phyloP scores from a whole-genome alignment of 2,888 invertebrate genomes.

The Trissolcus japonicus region DNA sequence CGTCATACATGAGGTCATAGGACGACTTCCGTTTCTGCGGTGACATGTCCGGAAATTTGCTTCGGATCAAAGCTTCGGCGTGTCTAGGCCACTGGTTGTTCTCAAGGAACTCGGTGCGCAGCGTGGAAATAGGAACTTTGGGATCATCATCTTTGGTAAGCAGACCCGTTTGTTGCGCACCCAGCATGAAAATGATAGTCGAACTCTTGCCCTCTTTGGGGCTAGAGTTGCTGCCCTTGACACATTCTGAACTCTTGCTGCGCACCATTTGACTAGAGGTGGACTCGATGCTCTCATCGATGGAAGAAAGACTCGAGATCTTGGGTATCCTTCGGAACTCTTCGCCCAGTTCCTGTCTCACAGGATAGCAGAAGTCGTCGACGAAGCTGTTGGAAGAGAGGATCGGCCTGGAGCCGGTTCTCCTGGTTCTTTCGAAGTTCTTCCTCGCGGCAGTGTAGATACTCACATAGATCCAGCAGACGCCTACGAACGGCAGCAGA shows the following conservation, averaged over 20 bases:
- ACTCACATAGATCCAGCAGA: slow-evolving; percentile 85
- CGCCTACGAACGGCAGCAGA: slow-evolving; percentile 79
- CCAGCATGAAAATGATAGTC: slow-evolving; percentile 71
- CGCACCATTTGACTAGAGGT: slow-evolving; percentile 64
- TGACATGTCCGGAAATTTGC: slow-evolving; percentile 60
- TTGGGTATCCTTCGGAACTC: slow-evolving; percentile 71
- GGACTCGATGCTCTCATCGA: slow-evolving; percentile 73
- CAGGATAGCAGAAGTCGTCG: slow-evolving; percentile 67
- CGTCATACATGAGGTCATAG: slow-evolving; percentile 68
- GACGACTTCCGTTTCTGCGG: slow-evolving; percentile 65
- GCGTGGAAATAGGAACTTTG: slow-evolving; percentile 66
- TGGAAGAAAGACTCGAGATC: slow-evolving; percentile 74
- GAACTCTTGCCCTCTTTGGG: slow-evolving; percentile 10
- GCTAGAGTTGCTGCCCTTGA: slow-evolving; percentile 4
- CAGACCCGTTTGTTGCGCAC: slow-evolving; percentile 59
- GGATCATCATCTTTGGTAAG: slow-evolving; percentile 63
- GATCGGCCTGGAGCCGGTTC: slow-evolving; percentile 72
- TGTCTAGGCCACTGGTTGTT: slow-evolving; percentile 37
- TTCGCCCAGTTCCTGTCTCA: slow-evolving; percentile 63
- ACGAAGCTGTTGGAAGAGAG: slow-evolving; percentile 70
- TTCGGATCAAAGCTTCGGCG: slow-evolving; percentile 56
- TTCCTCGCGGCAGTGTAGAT: slow-evolving; percentile 87
- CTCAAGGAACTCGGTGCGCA: slow-evolving; percentile 65
- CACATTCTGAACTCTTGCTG: slow-evolving; percentile 59
- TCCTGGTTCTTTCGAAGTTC: slow-evolving; percentile 81